Evolutionary conservation across 1,140 invertebrate species (phyloP).

Genomic region (Gryllus bimaculatus): DNA sequence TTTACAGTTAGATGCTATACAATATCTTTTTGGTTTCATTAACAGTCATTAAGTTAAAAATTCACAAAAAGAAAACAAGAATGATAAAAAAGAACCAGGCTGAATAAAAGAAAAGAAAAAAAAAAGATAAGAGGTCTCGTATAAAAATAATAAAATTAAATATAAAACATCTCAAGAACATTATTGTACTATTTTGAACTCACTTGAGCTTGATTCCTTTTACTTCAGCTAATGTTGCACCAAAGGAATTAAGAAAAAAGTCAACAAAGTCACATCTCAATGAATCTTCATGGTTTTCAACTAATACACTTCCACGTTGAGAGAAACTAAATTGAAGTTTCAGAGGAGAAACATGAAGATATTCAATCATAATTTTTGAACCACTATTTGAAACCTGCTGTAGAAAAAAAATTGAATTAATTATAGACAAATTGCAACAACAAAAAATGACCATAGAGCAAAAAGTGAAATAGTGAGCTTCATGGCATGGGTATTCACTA

Average conservation of each 20-base stretch:
- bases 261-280: constrained; percentile 38
- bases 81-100: no score
- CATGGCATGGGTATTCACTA: no score
- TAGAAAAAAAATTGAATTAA: neutral
- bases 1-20: neutral
- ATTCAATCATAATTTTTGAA: constrained; percentile 44
- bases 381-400: constrained; percentile 2
- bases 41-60: neutral
- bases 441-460: neutral
- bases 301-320: constrained; percentile 42
- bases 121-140: no score
- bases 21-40: constrained; percentile 16
- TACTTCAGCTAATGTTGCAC: constrained; percentile 50
- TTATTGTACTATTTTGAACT: constrained; percentile 20
- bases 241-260: constrained; percentile 50
- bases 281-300: constrained; percentile 31
- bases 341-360: constrained; percentile 57
- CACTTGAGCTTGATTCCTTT: constrained; percentile 53
- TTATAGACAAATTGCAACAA: neutral
- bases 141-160: no score
- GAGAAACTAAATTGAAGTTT: constrained; percentile 59
- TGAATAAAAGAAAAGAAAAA: no score
- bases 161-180: no score
- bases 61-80: no score
- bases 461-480: neutral